A percentile compares a stretch with the other conserved stretches of the same genome.
These are phyloP conservation scores for Aphelinus certus DNA, from an alignment of 1,140 invertebrate genomes.

Conservation along the genomic window DNA sequence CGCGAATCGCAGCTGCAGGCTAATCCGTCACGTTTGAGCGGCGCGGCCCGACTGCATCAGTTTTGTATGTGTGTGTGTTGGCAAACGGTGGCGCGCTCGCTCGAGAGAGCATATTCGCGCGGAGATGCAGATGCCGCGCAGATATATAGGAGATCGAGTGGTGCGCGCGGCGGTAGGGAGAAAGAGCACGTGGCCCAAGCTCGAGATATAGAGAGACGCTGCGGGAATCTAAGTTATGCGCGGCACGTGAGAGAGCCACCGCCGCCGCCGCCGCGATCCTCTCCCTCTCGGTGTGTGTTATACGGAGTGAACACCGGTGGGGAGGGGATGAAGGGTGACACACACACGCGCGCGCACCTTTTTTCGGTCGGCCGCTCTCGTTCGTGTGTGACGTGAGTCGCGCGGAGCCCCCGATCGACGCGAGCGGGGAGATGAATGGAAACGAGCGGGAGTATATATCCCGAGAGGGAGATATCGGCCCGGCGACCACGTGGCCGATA, in stretches of 20 bases:
- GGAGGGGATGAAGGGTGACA: slow-evolving; percentile 32
- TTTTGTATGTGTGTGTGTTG: too few relatives aligned
- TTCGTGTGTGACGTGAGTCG: slow-evolving; percentile 8
- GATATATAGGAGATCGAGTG: too few relatives aligned
- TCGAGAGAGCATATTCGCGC: too few relatives aligned
- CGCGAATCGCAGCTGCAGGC: slow-evolving; percentile 28
- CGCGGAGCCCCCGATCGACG: slow-evolving; percentile 21
- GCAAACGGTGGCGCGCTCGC: too few relatives aligned
- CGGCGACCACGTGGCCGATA: too few relatives aligned
- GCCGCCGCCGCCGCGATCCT: slow-evolving; percentile 36
- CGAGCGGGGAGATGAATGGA: background rate
- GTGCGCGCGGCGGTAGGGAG: too few relatives aligned
- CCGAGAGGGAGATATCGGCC: slow-evolving; percentile 1
- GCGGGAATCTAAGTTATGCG: slow-evolving; percentile 61
- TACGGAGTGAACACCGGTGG: slow-evolving; percentile 29
- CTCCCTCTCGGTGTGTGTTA: background rate
- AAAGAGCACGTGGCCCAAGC: too few relatives aligned
- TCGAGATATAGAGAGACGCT: slow-evolving; percentile 43
- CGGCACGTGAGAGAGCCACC: slow-evolving; percentile 50
- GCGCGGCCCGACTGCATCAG: too few relatives aligned
- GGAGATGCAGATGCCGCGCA: too few relatives aligned
- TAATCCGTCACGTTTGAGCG: too few relatives aligned
- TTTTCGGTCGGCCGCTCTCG: background rate
- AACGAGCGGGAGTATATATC: background rate
- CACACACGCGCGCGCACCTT: slow-evolving; percentile 8